Base-by-base conservation (phyloP, 1,140 invertebrate genomes). In the Phenacoccus solenopsis region DNA sequence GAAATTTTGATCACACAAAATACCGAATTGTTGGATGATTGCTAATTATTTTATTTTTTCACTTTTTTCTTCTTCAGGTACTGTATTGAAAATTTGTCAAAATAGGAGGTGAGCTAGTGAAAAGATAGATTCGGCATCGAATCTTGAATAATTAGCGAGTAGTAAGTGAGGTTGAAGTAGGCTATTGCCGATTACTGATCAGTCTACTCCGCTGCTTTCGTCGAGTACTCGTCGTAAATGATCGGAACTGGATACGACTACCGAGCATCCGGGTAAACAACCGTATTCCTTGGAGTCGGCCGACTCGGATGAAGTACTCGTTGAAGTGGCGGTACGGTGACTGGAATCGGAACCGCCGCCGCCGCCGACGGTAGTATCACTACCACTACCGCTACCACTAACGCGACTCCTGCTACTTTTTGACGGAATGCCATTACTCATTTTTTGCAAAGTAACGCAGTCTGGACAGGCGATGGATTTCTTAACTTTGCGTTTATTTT, bases 361-460 rank as follows among this genome's bases (percentile, higher is more conserved):
- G 25, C 59, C 59, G 4, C 25, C 59, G 16, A 10, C 16, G 38
- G 5, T 2, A 22, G 20, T 64, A 9, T 64, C 22, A 64, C 59
- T 64, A 16, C 25, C 22, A 64, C 10, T 20, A 3, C 59, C 21
- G 59, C 59, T 64, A 4, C 3, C 13, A 10, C 22, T 25, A 9
- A 7, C 20, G 7, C 20, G 5, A 7, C 16, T 20, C 4, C 21
- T 16, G 4, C n/a, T n/a, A 20, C 56, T n/a, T 5, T 59, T 22
- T 3, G 13, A 10, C 16, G 16, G 13, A 10, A n/a, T 16, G 3
- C 3, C 20, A 24, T 64, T 64, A 16, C 21, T 25, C 3, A 24
- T 22, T 64, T 64, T 64, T 27, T 64, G 59, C 59, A 64, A 64
- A 64, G 12, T 64, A 9, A 64, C 22, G 25, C 59, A 64, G 20